These are phyloP conservation scores for Hydrophis major DNA, from an alignment of 2,797 vertebrate genomes.

Conservation along the genomic window DNA sequence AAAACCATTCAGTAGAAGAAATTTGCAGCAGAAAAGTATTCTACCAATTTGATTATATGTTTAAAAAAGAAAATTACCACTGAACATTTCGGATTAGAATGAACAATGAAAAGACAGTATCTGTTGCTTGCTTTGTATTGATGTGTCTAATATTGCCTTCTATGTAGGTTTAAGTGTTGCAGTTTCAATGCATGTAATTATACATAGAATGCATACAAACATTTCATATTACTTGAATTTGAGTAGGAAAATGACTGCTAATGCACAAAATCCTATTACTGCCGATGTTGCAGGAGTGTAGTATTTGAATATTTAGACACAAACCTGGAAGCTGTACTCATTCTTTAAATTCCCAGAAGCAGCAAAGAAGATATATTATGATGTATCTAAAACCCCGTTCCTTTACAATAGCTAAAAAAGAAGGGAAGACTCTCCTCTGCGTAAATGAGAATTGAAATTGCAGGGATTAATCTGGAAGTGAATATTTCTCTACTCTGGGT, in stretches of 20 bases:
- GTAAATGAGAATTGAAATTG: neutral
- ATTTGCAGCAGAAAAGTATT: neutral
- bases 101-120: neutral
- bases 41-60: slow-evolving; percentile 28
- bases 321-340: neutral
- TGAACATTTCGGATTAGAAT: neutral
- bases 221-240: slow-evolving; percentile 34
- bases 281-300: neutral
- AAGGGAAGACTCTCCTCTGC: neutral
- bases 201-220: neutral
- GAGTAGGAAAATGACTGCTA: slow-evolving; percentile 45
- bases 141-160: slow-evolving; percentile 33
- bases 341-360: neutral
- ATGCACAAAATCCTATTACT: slow-evolving; percentile 32
- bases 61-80: slow-evolving; percentile 28
- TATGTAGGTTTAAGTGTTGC: neutral
- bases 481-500: neutral
- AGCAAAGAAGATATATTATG: neutral
- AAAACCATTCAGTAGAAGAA: neutral
- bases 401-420: neutral
- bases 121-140: neutral
- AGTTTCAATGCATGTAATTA: slow-evolving; percentile 27
- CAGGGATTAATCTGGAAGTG: neutral
- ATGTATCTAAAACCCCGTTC: neutral
- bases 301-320: neutral